Conservation (phyloP, 1,140 invertebrate species). For the Magallana gigas region DNA sequence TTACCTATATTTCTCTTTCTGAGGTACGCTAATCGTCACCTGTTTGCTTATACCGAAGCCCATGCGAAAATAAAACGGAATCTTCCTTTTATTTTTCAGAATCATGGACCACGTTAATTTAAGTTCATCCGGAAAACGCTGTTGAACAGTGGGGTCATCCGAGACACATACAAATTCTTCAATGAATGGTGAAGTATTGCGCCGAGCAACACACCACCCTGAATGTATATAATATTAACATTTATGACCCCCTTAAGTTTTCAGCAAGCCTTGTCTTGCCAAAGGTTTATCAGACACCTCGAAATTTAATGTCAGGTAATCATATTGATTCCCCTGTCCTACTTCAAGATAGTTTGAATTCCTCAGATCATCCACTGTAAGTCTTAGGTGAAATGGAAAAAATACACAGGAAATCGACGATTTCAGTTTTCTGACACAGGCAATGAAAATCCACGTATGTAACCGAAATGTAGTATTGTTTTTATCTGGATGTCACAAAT, state of each 20-base stretch:
- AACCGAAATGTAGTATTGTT: background rate
- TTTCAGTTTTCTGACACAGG: background rate
- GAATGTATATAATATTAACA: background rate
- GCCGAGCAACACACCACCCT: background rate
- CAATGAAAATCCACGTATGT: background rate
- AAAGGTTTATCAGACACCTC: conserved; percentile 2
- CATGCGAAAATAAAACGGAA: conserved; percentile 44
- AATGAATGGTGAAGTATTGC: background rate
- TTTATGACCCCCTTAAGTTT: conserved; percentile 7
- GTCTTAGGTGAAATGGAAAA: background rate
- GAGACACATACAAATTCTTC: background rate
- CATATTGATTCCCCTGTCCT: conserved; percentile 8
- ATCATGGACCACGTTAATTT: background rate
- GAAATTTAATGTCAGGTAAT: conserved; percentile 2
- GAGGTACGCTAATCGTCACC: conserved; percentile 41
- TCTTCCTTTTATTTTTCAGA: conserved; percentile 5
- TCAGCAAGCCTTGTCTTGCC: background rate
- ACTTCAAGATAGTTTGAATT: background rate
- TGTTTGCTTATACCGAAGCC: conserved; percentile 53
- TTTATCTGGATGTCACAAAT: too few relatives aligned
- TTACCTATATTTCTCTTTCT: conserved; percentile 40
- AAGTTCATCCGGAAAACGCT: background rate
- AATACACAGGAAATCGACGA: background rate
- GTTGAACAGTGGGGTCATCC: background rate
- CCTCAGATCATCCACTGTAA: background rate